Evolutionary conservation across 2,888 invertebrate species (phyloP).

Genomic region (Spialia ferax): DNA sequence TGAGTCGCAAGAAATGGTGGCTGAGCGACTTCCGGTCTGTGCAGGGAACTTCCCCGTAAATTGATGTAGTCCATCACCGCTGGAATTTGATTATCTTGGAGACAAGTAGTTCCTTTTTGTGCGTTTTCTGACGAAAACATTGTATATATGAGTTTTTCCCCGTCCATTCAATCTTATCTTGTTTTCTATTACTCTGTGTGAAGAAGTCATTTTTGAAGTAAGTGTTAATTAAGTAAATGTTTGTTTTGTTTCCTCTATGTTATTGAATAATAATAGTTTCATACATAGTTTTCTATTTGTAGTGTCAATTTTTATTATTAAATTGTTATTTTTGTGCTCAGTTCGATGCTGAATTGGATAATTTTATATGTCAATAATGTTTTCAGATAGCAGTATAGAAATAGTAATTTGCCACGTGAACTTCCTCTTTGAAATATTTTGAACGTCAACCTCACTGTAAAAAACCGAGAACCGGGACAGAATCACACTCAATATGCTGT

Average conservation of each 20-base stretch:
- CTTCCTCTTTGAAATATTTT: neutral
- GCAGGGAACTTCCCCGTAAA: slow-evolving; percentile 52
- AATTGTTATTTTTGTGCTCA: neutral
- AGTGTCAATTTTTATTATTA: neutral
- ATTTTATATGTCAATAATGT: neutral
- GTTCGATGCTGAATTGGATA: neutral
- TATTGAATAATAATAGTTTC: neutral
- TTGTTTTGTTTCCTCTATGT: too few species aligned
- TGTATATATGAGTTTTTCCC: slow-evolving; percentile 16
- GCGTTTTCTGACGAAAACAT: slow-evolving; percentile 21
- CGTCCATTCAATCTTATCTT: slow-evolving; percentile 18
- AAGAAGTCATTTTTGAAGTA: neutral
- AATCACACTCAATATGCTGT: too few species aligned
- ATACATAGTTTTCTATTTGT: too few species aligned
- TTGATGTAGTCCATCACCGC: slow-evolving; percentile 63
- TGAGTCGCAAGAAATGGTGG: slow-evolving; percentile 54
- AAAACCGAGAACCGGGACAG: too few species aligned
- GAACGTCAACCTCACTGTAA: neutral
- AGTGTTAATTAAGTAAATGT: too few species aligned
- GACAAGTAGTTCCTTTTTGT: slow-evolving; percentile 27
- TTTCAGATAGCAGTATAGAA: too few species aligned
- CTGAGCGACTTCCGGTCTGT: slow-evolving; percentile 57
- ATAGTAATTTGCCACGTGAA: neutral
- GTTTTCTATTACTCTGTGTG: slow-evolving; percentile 4
- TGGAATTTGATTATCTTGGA: slow-evolving; percentile 58